phyloP scores from a whole-genome alignment of 2,888 invertebrate genomes.

The Ophioninae sp. region DNA sequence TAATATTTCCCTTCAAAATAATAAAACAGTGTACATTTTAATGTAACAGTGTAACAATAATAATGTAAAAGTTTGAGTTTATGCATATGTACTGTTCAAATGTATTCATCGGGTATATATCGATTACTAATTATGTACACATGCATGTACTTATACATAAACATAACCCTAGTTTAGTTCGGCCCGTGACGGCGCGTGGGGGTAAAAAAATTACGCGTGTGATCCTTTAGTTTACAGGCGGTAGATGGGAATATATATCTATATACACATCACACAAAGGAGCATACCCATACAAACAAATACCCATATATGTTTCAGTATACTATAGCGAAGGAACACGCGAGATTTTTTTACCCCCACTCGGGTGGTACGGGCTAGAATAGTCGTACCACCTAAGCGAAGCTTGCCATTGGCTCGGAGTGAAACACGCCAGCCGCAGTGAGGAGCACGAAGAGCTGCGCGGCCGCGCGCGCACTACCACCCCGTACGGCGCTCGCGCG shows the following conservation, averaged over 20 bases:
- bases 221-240: slow-evolving; percentile 6
- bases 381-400: slow-evolving; percentile 65
- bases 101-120: too few species aligned
- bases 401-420: slow-evolving; percentile 53
- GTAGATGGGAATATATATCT: neutral
- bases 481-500: slow-evolving; percentile 43
- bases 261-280: neutral
- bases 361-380: slow-evolving; percentile 32
- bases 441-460: slow-evolving; percentile 44
- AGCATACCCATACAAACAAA: neutral
- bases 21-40: too few species aligned
- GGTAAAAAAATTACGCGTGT: neutral
- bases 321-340: slow-evolving; percentile 46
- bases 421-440: slow-evolving; percentile 65
- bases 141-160: neutral
- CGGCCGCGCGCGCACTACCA: slow-evolving; percentile 53
- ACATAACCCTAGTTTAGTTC: neutral
- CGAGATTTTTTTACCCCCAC: slow-evolving; percentile 56
- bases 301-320: neutral
- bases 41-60: neutral
- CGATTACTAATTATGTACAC: neutral
- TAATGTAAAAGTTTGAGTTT: neutral
- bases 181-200: neutral
- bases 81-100: too few species aligned
- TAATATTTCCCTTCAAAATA: too few species aligned